Conservation (phyloP, 2,888 invertebrate species). For the Acrobasis consociella region DNA sequence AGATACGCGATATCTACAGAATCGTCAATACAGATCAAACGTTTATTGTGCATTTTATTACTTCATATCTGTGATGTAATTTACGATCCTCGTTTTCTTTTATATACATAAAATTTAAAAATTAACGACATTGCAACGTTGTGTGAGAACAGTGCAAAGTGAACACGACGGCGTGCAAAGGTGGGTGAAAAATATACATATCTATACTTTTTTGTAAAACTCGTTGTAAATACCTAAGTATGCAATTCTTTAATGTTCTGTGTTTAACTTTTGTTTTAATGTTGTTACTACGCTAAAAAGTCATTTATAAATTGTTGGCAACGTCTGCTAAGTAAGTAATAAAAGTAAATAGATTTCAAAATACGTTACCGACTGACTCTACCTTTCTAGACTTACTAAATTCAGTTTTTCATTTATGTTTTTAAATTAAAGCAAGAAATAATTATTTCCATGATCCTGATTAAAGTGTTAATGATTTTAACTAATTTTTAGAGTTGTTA, state of each 20-base stretch:
- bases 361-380: no score
- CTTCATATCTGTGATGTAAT: conserved; percentile 44
- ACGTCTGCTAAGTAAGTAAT: no score
- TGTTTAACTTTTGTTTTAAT: not conserved
- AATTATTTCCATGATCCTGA: no score
- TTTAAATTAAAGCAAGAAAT: no score
- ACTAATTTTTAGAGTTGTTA: no score
- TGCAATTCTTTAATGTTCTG: not conserved
- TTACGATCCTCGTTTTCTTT: conserved; percentile 35
- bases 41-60: conserved; percentile 48
- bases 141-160: conserved; percentile 10
- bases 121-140: conserved; percentile 13
- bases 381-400: no score
- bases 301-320: no score
- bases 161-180: conserved; percentile 7
- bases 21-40: conserved; percentile 50
- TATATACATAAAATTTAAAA: conserved; percentile 11
- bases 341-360: no score
- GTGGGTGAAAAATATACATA: not conserved
- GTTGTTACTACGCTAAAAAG: not conserved
- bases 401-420: no score
- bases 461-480: no score
- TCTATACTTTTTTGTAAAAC: conserved; percentile 9
- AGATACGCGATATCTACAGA: conserved; percentile 46
- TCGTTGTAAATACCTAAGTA: not conserved